A percentile compares a stretch with the other conserved stretches of the same genome.
These are phyloP conservation scores for Heliconius hortense DNA, from an alignment of 2,888 invertebrate genomes.

Conservation along the genomic window DNA sequence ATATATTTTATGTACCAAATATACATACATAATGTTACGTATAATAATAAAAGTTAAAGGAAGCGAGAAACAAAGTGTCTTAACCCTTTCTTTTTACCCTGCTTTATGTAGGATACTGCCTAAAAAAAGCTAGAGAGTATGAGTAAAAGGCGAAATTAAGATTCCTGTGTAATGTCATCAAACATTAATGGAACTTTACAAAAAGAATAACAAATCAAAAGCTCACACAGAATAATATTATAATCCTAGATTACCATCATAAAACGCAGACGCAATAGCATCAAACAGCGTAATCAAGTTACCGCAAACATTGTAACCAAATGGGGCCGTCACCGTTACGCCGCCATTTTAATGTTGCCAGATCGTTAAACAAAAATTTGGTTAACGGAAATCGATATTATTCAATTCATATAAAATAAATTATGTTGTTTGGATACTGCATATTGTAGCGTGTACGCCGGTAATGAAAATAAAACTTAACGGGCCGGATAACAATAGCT, in stretches of 20 bases:
- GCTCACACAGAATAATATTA: constrained; percentile 1
- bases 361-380: constrained; percentile 47
- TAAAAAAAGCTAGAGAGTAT: too few relatives aligned
- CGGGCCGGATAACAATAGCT: constrained; percentile 49
- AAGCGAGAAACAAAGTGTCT: too few relatives aligned
- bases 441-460: constrained; percentile 49
- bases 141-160: too few relatives aligned
- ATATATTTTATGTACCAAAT: too few relatives aligned
- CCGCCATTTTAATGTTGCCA: constrained; percentile 43
- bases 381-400: constrained; percentile 48
- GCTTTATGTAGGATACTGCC: too few relatives aligned
- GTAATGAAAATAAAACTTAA: constrained; percentile 53
- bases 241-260: constrained; percentile 19
- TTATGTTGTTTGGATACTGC: constrained; percentile 48
- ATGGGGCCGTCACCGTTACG: constrained; percentile 32
- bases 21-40: too few relatives aligned
- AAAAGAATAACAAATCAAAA: not conserved
- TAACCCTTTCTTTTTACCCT: too few relatives aligned
- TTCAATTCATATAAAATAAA: constrained; percentile 50
- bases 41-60: too few relatives aligned
- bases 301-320: constrained; percentile 37
- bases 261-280: constrained; percentile 22
- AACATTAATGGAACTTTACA: too few relatives aligned
- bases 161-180: too few relatives aligned
- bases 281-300: constrained; percentile 38